Percentiles rank a stretch among this genome's conserved stretches.
phyloP scores from a whole-genome alignment of 2,797 vertebrate species.

The Neosilurus hyrtlii region DNA sequence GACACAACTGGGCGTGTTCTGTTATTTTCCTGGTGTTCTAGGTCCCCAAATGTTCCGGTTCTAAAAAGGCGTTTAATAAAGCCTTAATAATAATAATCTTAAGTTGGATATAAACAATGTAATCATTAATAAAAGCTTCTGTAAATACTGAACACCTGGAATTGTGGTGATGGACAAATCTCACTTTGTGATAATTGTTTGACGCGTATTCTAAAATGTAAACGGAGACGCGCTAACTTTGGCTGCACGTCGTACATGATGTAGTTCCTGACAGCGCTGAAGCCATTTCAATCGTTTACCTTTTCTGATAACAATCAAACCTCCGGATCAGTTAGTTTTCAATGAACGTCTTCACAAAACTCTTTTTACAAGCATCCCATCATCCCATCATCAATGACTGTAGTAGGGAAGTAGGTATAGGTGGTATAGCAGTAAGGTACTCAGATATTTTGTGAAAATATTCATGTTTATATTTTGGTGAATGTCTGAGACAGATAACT shows the following conservation, averaged over 20 bases:
- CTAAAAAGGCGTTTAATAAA: not conserved
- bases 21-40: not conserved
- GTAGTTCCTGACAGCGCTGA: not conserved
- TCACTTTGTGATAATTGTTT: not conserved
- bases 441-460: not conserved
- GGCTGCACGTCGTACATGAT: not conserved
- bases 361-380: not conserved
- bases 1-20: too few species aligned
- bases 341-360: not conserved
- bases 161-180: slow-evolving; percentile 14
- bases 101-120: not conserved
- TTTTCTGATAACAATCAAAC: not conserved
- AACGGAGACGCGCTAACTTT: too few species aligned
- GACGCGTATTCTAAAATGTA: not conserved
- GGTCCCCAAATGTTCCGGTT: not conserved
- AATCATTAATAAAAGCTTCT: slow-evolving; percentile 19
- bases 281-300: not conserved
- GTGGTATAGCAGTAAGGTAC: not conserved
- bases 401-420: not conserved
- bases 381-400: not conserved
- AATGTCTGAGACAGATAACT: not conserved
- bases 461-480: not conserved
- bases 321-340: not conserved
- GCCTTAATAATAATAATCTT: not conserved
- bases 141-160: slow-evolving; percentile 15